Evolutionary conservation across 2,888 invertebrate species (phyloP).

Genomic region (Aethes cnicana): DNA sequence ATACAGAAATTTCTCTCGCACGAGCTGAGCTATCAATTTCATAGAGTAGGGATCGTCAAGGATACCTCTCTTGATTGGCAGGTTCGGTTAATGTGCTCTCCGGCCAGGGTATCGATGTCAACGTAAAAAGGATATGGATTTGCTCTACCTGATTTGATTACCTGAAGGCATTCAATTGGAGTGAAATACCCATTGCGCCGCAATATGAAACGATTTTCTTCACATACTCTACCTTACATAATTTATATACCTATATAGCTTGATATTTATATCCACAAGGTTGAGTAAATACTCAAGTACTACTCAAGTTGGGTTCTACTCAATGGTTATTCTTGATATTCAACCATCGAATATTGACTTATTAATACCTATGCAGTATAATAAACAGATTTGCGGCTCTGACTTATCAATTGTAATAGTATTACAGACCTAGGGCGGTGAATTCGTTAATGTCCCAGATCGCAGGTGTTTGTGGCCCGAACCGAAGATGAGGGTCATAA

Average conservation of each 20-base stretch:
- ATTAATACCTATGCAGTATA: not conserved
- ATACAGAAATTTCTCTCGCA: slow-evolving; percentile 44
- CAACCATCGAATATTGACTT: not conserved
- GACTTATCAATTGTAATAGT: too few relatives aligned
- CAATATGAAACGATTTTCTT: too few relatives aligned
- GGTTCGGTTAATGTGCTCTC: slow-evolving; percentile 50
- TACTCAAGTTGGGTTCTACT: too few relatives aligned
- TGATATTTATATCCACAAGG: too few relatives aligned
- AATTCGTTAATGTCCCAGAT: too few relatives aligned
- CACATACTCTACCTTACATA: too few relatives aligned
- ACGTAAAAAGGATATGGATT: slow-evolving; percentile 57
- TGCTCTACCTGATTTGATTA: slow-evolving; percentile 50
- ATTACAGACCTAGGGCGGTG: too few relatives aligned
- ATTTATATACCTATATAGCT: too few relatives aligned
- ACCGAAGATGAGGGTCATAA: too few relatives aligned
- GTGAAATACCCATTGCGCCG: slow-evolving; percentile 50
- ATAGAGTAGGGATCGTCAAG: slow-evolving; percentile 53
- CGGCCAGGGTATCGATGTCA: slow-evolving; percentile 43
- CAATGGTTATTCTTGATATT: not conserved
- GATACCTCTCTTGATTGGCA: slow-evolving; percentile 64
- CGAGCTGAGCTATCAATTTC: slow-evolving; percentile 64
- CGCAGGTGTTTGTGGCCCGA: too few relatives aligned
- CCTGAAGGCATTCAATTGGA: slow-evolving; percentile 47
- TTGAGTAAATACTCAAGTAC: too few relatives aligned
- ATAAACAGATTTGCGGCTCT: too few relatives aligned